phyloP scores from a whole-genome alignment of 2,797 vertebrate species.

The Acridotheres tristis region DNA sequence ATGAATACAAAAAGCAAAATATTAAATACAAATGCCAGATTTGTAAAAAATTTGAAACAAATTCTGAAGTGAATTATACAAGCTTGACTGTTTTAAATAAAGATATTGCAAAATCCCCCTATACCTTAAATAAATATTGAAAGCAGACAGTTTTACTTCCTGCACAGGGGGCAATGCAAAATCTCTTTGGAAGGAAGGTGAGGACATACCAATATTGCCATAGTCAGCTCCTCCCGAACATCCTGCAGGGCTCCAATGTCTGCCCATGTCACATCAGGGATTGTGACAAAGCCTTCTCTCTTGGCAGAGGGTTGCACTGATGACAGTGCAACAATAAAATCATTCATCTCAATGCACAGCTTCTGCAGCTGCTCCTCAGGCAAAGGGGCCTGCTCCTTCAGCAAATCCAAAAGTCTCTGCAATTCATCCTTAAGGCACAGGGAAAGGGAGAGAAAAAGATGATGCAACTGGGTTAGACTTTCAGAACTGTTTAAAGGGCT shows the following conservation, averaged over 20 bases:
- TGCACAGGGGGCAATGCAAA: not conserved
- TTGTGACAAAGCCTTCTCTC: conserved; percentile 95
- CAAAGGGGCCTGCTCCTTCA: conserved; percentile 80
- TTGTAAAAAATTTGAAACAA: not conserved
- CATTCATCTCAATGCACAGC: conserved; percentile 87
- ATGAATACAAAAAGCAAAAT: not conserved
- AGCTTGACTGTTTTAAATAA: not conserved
- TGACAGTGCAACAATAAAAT: conserved; percentile 86
- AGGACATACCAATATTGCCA: conserved; percentile 92
- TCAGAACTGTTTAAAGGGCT: not conserved
- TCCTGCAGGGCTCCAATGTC: conserved; percentile 92
- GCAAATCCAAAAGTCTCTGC: conserved; percentile 78
- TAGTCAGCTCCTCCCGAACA: conserved; percentile 92
- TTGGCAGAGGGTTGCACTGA: conserved; percentile 94
- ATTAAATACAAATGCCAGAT: not conserved
- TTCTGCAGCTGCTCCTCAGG: conserved; percentile 83
- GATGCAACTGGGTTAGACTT: not conserved
- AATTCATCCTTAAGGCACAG: conserved; percentile 79
- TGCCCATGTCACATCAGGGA: conserved; percentile 94
- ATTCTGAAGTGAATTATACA: not conserved
- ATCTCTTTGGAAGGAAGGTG: not conserved
- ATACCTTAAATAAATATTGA: not conserved
- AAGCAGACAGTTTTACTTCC: not conserved
- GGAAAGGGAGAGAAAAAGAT: not conserved
- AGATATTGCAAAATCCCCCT: not conserved